phyloP scores from a whole-genome alignment of 2,888 invertebrate species.

The Colletes collaris region DNA sequence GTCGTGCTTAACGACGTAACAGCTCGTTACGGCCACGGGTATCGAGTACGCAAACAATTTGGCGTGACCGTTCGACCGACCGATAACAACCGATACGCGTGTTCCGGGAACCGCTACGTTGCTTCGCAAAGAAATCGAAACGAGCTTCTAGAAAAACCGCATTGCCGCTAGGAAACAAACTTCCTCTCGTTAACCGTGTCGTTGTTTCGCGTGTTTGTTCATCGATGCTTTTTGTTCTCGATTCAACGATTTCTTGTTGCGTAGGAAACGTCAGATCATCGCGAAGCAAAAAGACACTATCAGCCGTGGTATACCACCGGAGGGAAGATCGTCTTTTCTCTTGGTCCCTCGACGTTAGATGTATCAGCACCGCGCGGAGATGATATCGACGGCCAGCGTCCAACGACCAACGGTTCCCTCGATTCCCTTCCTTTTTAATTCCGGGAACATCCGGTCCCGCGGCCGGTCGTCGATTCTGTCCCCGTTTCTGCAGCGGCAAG shows the following conservation, averaged over 20 bases:
- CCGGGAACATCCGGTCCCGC: slow-evolving; percentile 21
- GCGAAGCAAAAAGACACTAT: background rate
- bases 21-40: slow-evolving; percentile 53
- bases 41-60: slow-evolving; percentile 36
- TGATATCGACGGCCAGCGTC: slow-evolving; percentile 27
- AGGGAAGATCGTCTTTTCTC: background rate
- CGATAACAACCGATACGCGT: slow-evolving; percentile 5
- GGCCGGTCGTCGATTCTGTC: slow-evolving; percentile 5
- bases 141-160: slow-evolving; percentile 6
- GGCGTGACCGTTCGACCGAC: slow-evolving; percentile 5
- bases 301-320: background rate
- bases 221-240: too few species aligned
- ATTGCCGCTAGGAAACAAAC: background rate
- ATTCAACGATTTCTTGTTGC: too few species aligned
- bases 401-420: background rate
- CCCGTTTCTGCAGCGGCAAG: slow-evolving; percentile 20
- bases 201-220: too few species aligned
- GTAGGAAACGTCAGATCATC: background rate
- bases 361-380: background rate
- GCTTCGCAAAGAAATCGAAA: slow-evolving; percentile 15
- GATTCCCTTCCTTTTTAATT: slow-evolving; percentile 2
- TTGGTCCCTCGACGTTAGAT: background rate
- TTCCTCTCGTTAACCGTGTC: background rate
- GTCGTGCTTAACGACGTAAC: slow-evolving; percentile 49
- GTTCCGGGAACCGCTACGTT: background rate